phyloP scores from a whole-genome alignment of 2,797 vertebrate genomes.

The Paramormyrops hopkinsi region DNA sequence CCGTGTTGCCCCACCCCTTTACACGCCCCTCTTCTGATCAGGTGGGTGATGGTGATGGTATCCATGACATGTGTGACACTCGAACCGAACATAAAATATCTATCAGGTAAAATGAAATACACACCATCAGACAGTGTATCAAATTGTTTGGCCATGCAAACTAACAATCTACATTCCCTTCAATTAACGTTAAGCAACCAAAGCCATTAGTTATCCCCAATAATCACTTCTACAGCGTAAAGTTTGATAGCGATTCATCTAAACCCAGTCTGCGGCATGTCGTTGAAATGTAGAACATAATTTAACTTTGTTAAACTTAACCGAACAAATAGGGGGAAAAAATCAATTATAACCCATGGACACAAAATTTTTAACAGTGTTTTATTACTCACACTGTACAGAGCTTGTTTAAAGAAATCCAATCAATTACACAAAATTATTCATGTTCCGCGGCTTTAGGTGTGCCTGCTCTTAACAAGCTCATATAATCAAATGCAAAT shows the following conservation, averaged over 20 bases:
- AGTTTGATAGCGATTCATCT: background rate
- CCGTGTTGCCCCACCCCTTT: background rate
- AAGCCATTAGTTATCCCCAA: slow-evolving; percentile 19
- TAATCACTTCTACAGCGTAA: background rate
- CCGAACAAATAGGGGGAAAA: slow-evolving; percentile 3
- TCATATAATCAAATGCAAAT: slow-evolving; percentile 57
- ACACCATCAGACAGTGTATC: background rate
- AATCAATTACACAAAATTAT: slow-evolving; percentile 53
- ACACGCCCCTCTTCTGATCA: background rate
- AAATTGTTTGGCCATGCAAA: background rate
- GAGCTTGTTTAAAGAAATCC: slow-evolving; percentile 42
- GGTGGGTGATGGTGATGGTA: background rate
- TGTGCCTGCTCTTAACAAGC: slow-evolving; percentile 49
- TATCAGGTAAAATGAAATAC: background rate
- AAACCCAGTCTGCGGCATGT: background rate
- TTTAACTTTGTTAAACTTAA: slow-evolving; percentile 10
- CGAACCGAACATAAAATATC: background rate
- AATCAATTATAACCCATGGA: slow-evolving; percentile 51
- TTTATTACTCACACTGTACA: slow-evolving; percentile 40
- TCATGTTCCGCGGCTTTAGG: slow-evolving; percentile 51
- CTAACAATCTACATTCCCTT: background rate
- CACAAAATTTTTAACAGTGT: slow-evolving; percentile 40
- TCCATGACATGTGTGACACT: background rate
- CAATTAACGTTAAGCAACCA: background rate
- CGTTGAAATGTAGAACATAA: slow-evolving; percentile 6